A percentile compares a stretch with the other conserved stretches of the same genome.
phyloP scores from a whole-genome alignment of 1,140 invertebrate genomes.

The Drosophila funebris region DNA sequence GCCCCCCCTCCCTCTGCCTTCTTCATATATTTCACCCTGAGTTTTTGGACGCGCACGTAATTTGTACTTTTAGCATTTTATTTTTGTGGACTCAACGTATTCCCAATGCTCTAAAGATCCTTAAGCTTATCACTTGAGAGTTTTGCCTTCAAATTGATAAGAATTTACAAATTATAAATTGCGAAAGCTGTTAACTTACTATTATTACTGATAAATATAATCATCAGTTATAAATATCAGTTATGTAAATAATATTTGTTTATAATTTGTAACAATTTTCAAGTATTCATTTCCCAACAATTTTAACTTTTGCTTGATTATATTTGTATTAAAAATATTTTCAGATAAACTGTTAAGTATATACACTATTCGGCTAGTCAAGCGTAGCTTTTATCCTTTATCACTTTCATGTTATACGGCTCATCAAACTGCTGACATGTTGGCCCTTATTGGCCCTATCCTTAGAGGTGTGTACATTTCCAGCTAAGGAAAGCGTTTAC shows the following conservation, averaged over 20 bases:
- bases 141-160: not conserved
- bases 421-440: constrained; percentile 48
- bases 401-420: constrained; percentile 41
- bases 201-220: too few relatives aligned
- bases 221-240: too few relatives aligned
- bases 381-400: not conserved
- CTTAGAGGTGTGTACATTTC: constrained; percentile 4
- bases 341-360: not conserved
- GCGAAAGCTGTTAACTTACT: too few relatives aligned
- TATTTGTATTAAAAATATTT: not conserved
- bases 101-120: constrained; percentile 23
- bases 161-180: too few relatives aligned
- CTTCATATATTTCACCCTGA: not conserved
- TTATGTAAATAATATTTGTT: too few relatives aligned
- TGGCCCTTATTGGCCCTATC: constrained; percentile 31
- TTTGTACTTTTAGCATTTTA: constrained; percentile 70
- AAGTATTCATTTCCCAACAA: too few relatives aligned
- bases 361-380: not conserved
- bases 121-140: not conserved
- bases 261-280: too few relatives aligned
- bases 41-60: constrained; percentile 43
- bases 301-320: too few relatives aligned
- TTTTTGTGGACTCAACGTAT: too few relatives aligned
- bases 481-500: not conserved
- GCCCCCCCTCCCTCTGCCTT: not conserved